Evolutionary conservation across 2,113 vertebrate species (phyloP).

Genomic region (Lipophrys pholis): DNA sequence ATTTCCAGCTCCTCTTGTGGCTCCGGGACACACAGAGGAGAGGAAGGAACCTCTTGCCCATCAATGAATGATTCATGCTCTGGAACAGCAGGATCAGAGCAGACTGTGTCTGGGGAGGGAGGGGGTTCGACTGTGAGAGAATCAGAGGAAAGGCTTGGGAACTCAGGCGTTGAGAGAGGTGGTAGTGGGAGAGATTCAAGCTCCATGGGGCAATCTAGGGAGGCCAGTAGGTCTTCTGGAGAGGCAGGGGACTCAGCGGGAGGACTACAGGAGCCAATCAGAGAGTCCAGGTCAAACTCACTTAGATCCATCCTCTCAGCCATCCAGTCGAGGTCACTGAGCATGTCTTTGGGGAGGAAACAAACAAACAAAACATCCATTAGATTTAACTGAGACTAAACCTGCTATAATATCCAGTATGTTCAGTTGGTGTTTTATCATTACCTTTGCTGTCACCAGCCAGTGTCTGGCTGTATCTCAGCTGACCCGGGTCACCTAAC

Average conservation of each 20-base stretch:
- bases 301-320: conserved; percentile 92
- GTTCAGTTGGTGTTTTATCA: not conserved
- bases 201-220: conserved; percentile 76
- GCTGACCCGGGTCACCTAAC: conserved; percentile 83
- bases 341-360: conserved; percentile 84
- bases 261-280: conserved; percentile 88
- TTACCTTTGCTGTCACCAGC: conserved; percentile 87
- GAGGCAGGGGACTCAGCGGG: conserved; percentile 84
- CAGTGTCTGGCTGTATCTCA: conserved; percentile 75
- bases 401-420: too few species aligned
- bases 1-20: conserved; percentile 79
- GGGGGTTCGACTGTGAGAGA: not conserved
- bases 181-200: conserved; percentile 65
- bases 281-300: conserved; percentile 90
- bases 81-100: conserved; percentile 7
- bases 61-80: conserved; percentile 17
- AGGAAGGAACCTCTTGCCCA: conserved; percentile 44
- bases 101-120: not conserved
- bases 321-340: conserved; percentile 95
- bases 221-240: conserved; percentile 85
- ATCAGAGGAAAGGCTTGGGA: conserved; percentile 17
- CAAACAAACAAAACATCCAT: not conserved
- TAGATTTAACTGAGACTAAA: too few species aligned
- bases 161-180: conserved; percentile 30
- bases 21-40: conserved; percentile 62